Conservation (phyloP, 2,888 invertebrate species). For the Ypsolopha scabrella region DNA sequence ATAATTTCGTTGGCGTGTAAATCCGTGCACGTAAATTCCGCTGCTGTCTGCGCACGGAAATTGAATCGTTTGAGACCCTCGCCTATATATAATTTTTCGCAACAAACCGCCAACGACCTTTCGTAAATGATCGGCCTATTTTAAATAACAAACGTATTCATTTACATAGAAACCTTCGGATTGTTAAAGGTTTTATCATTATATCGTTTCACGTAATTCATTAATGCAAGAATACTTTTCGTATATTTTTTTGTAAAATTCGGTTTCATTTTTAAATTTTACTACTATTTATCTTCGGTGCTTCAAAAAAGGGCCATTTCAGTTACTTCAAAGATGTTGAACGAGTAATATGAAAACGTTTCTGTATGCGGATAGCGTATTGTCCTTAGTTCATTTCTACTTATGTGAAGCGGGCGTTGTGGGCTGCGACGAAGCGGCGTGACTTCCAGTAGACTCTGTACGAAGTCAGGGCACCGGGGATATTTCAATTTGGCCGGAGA, state of each 20-base stretch:
- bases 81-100: conserved; percentile 41
- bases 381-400: conserved; percentile 18
- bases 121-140: conserved; percentile 7
- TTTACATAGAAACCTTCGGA: background rate
- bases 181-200: background rate
- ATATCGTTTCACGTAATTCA: background rate
- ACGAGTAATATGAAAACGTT: too few relatives aligned
- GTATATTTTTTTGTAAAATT: too few relatives aligned
- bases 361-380: background rate
- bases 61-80: conserved; percentile 63
- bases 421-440: conserved; percentile 6
- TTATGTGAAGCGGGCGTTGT: conserved; percentile 18
- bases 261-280: too few relatives aligned
- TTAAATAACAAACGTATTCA: background rate
- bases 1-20: conserved; percentile 64
- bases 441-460: conserved; percentile 9
- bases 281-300: too few relatives aligned
- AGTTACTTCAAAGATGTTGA: too few relatives aligned
- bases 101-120: conserved; percentile 28
- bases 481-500: conserved; percentile 68
- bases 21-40: conserved; percentile 65
- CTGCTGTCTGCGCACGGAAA: conserved; percentile 65
- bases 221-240: too few relatives aligned
- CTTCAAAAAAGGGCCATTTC: too few relatives aligned
- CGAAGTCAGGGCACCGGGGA: conserved; percentile 39